phyloP scores from a whole-genome alignment of 1,140 invertebrate genomes.

The Cydia fagiglandana region DNA sequence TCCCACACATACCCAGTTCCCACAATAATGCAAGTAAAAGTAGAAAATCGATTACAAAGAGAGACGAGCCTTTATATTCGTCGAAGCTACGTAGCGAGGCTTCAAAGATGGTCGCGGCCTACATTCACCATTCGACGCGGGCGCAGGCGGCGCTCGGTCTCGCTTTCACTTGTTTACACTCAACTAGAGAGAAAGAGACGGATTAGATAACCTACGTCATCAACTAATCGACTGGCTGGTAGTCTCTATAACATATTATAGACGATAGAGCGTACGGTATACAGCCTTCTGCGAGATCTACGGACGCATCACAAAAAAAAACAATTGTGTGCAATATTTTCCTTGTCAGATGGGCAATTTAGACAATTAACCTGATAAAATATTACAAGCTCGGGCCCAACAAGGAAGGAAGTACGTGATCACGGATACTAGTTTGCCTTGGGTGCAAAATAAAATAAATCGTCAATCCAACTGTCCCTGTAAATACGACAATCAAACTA shows the following conservation, averaged over 20 bases:
- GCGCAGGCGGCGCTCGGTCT: constrained; percentile 55
- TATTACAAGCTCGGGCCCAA: not conserved
- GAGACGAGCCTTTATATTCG: constrained; percentile 58
- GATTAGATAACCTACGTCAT: constrained; percentile 43
- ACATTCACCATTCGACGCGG: constrained; percentile 74
- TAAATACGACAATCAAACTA: not conserved
- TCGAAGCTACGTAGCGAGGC: constrained; percentile 65
- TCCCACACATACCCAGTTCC: not conserved
- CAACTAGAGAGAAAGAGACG: constrained; percentile 44
- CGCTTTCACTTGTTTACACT: constrained; percentile 46
- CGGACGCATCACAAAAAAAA: constrained; percentile 9
- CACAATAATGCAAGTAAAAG: not conserved
- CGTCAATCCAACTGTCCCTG: not conserved
- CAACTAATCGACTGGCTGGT: constrained; percentile 43
- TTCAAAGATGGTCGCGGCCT: constrained; percentile 75
- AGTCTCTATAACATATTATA: constrained; percentile 25
- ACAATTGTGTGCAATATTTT: constrained; percentile 5
- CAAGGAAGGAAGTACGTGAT: constrained; percentile 14
- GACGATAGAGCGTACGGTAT: constrained; percentile 35
- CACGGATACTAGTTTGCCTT: constrained; percentile 21
- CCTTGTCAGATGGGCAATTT: constrained; percentile 12
- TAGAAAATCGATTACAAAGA: constrained; percentile 33
- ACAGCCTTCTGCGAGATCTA: constrained; percentile 45
- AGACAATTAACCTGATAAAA: constrained; percentile 6
- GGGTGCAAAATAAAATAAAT: not conserved